Evolutionary conservation across 2,797 vertebrate genomes (phyloP).

Genomic region (Lycodopsis pacificus): DNA sequence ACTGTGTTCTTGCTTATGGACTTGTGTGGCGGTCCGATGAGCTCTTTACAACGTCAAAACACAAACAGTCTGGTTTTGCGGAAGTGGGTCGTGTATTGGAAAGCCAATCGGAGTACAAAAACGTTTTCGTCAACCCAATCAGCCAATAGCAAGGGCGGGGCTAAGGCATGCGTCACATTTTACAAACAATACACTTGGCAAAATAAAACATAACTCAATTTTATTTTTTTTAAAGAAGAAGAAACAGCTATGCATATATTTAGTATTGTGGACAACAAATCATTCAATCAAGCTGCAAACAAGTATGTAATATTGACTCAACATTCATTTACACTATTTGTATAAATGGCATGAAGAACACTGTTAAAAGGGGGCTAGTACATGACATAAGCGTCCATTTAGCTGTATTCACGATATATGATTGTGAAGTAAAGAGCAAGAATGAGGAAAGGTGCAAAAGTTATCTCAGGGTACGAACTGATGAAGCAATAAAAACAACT

Average conservation of each 20-base stretch:
- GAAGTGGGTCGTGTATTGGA: conserved; percentile 32
- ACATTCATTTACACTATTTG: background rate
- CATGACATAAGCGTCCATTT: background rate
- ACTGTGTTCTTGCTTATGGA: background rate
- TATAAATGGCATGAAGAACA: too few relatives aligned
- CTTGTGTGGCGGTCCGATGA: conserved; percentile 35
- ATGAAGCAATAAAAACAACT: background rate
- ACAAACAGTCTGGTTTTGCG: conserved; percentile 71
- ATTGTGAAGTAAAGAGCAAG: background rate
- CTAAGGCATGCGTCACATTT: background rate
- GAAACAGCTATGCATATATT: background rate
- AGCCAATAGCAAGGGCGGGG: conserved; percentile 46
- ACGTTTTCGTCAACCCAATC: conserved; percentile 49
- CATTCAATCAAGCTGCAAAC: background rate
- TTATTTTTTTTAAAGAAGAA: background rate
- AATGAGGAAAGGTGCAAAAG: background rate
- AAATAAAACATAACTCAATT: background rate
- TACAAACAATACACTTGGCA: background rate
- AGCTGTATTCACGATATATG: background rate
- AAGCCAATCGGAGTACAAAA: conserved; percentile 70
- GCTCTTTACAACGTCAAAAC: conserved; percentile 66
- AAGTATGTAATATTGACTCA: background rate
- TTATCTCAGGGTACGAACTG: background rate
- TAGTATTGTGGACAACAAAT: too few relatives aligned
- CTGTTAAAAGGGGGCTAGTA: background rate